These are phyloP conservation scores for Thermophis baileyi DNA, from an alignment of 2,113 vertebrate genomes.

Conservation along the genomic window DNA sequence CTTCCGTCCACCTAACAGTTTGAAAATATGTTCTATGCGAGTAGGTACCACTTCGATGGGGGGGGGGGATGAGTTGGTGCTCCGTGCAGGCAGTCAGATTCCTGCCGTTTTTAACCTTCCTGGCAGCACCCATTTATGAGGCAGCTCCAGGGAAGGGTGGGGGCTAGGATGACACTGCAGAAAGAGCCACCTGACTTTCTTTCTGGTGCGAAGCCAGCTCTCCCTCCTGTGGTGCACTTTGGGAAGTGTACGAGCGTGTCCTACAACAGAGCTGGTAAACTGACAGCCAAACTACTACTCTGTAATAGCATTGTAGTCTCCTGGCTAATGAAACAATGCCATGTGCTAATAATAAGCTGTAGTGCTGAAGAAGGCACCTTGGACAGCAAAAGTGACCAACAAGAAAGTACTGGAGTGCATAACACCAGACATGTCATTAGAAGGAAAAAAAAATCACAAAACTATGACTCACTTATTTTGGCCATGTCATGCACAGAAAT, in stretches of 20 bases:
- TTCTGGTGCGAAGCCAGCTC: background rate
- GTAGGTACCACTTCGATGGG: background rate
- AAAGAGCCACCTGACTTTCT: background rate
- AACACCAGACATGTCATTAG: background rate
- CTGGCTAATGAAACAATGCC: background rate
- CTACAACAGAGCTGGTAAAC: background rate
- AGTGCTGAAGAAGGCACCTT: background rate
- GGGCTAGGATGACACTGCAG: background rate
- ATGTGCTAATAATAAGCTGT: background rate
- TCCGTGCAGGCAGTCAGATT: background rate
- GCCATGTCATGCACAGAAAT: too few species aligned
- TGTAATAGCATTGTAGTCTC: background rate
- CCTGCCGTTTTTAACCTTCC: background rate
- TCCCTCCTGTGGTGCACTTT: background rate
- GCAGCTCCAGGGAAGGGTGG: background rate
- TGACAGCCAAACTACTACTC: background rate
- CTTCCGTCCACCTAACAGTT: background rate
- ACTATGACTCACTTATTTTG: too few species aligned
- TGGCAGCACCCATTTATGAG: background rate
- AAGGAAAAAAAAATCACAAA: too few species aligned
- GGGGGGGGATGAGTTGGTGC: background rate
- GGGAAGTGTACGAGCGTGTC: background rate
- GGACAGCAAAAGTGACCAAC: background rate
- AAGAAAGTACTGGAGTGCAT: background rate
- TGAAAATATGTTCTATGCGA: background rate